Percentiles rank a stretch among this genome's conserved stretches.
Evolutionary conservation across 2,113 vertebrate species (phyloP).

Genomic region (Elanoides forficatus): DNA sequence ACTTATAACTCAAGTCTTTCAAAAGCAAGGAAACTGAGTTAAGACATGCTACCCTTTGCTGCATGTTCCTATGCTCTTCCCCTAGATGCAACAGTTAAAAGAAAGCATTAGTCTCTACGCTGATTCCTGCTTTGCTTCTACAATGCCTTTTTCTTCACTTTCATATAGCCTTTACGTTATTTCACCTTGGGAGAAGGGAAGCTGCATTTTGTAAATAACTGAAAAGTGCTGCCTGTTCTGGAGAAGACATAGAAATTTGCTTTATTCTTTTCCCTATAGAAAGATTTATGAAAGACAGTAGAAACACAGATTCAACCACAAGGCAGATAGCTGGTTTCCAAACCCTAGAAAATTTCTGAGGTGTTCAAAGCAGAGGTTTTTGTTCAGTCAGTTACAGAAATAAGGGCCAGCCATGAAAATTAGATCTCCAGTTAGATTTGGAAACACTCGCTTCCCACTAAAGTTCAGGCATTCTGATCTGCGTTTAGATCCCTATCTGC

Average conservation of each 20-base stretch:
- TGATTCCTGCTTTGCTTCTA: constrained; percentile 20
- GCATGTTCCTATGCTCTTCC: background rate
- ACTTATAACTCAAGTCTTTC: background rate
- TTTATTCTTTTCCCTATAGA: constrained; percentile 49
- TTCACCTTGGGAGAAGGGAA: background rate
- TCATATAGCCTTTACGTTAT: background rate
- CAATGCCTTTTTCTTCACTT: background rate
- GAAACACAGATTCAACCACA: background rate
- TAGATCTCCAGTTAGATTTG: constrained; percentile 33
- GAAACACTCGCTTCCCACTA: background rate
- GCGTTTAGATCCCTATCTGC: constrained; percentile 24
- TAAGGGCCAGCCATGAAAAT: constrained; percentile 23
- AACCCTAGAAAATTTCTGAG: background rate
- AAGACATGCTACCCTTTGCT: background rate
- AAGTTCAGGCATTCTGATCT: background rate
- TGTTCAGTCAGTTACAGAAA: background rate
- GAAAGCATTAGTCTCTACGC: background rate
- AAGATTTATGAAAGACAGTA: constrained; percentile 32
- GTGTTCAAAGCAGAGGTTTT: constrained; percentile 29
- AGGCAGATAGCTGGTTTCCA: background rate
- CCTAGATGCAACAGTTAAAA: background rate
- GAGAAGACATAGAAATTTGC: background rate
- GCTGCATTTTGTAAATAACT: constrained; percentile 18
- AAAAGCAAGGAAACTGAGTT: constrained; percentile 2
- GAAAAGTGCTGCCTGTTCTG: background rate